phyloP scores from a whole-genome alignment of 2,888 invertebrate species.

The Rhopalosiphum nymphaeae region DNA sequence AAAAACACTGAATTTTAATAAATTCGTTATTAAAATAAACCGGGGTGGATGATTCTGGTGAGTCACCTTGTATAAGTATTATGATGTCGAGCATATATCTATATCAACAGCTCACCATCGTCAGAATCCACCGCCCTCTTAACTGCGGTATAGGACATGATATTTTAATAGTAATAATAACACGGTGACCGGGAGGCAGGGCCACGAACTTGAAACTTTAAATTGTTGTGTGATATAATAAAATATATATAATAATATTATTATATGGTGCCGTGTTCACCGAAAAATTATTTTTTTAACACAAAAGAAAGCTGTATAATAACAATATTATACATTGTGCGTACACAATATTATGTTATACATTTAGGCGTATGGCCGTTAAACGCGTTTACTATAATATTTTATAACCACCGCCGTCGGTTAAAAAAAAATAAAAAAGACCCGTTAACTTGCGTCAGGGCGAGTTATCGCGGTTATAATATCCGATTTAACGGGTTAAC shows the following conservation, averaged over 20 bases:
- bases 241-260: neutral
- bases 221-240: neutral
- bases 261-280: neutral
- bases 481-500: conserved; percentile 22
- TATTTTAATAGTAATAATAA: neutral
- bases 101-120: neutral
- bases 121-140: neutral
- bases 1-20: neutral
- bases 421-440: neutral
- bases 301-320: neutral
- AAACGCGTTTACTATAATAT: conserved; percentile 2
- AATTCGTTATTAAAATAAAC: neutral
- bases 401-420: neutral
- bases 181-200: neutral
- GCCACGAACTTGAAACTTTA: neutral
- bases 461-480: conserved; percentile 13
- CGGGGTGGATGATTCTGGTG: too few species aligned
- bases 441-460: neutral
- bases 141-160: neutral
- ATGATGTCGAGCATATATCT: neutral
- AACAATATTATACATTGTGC: neutral
- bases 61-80: neutral
- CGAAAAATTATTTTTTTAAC: neutral
- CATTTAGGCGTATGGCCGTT: neutral
- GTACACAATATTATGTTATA: neutral